Evolutionary conservation across 1,140 invertebrate species (phyloP).

Genomic region (Telenomus remus): DNA sequence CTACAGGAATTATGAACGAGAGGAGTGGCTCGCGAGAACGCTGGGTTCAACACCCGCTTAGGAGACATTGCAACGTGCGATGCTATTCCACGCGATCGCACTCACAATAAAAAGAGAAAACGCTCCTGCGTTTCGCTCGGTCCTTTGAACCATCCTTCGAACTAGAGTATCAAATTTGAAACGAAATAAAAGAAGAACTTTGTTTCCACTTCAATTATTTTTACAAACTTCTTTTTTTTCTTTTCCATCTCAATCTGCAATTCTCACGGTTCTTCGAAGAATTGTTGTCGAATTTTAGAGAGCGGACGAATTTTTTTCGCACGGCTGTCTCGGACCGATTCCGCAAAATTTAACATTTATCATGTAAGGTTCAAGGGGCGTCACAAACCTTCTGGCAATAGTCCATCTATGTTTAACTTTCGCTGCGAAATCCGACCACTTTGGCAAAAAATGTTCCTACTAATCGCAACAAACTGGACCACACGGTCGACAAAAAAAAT

Average conservation of each 20-base stretch:
- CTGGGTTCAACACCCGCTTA: slow-evolving; percentile 46
- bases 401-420: slow-evolving; percentile 43
- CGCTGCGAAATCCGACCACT: slow-evolving; percentile 25
- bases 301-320: slow-evolving; percentile 36
- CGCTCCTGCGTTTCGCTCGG: slow-evolving; percentile 7
- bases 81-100: slow-evolving; percentile 36
- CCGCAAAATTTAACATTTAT: slow-evolving; percentile 44
- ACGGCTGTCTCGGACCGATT: slow-evolving; percentile 33
- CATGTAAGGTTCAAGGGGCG: slow-evolving; percentile 34
- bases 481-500: too few relatives aligned
- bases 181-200: neutral
- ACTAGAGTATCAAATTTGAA: neutral
- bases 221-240: neutral
- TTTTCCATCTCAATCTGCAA: neutral
- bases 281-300: slow-evolving; percentile 36
- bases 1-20: slow-evolving; percentile 58
- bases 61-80: slow-evolving; percentile 46
- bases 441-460: slow-evolving; percentile 28
- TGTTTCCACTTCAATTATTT: too few relatives aligned
- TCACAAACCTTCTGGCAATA: slow-evolving; percentile 46
- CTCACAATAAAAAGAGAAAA: slow-evolving; percentile 49
- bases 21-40: slow-evolving; percentile 56
- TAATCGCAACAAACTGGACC: slow-evolving; percentile 4
- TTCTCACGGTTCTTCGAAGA: slow-evolving; percentile 42
- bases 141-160: neutral